These are phyloP conservation scores for Calameuta filiformis DNA, from an alignment of 2,888 invertebrate genomes.

Conservation along the genomic window DNA sequence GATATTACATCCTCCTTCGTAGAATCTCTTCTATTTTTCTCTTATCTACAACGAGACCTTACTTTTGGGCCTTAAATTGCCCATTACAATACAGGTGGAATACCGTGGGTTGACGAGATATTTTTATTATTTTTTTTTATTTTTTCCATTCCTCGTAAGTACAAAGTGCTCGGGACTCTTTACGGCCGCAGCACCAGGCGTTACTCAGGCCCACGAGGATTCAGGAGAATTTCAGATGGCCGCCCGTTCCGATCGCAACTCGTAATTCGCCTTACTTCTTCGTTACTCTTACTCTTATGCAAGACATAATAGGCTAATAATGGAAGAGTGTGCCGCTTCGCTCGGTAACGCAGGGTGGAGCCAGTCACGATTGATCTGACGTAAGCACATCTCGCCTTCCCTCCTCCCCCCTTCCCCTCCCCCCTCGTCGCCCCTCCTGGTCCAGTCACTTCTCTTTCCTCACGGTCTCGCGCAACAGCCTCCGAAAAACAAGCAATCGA, in stretches of 20 bases:
- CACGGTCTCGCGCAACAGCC: too few relatives aligned
- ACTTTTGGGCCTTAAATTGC: too few relatives aligned
- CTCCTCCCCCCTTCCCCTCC: conserved; percentile 25
- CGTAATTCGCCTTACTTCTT: conserved; percentile 56
- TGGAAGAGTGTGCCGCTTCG: conserved; percentile 46
- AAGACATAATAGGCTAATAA: conserved; percentile 64
- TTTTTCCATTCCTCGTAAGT: neutral
- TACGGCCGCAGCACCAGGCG: too few relatives aligned
- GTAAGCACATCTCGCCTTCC: conserved; percentile 59
- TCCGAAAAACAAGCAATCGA: too few relatives aligned
- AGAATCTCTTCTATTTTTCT: too few relatives aligned
- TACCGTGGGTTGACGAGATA: neutral
- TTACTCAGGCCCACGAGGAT: neutral
- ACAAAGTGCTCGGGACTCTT: neutral
- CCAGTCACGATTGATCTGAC: conserved; percentile 63
- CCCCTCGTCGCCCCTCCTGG: too few relatives aligned
- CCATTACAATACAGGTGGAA: neutral
- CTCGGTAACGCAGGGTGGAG: conserved; percentile 61
- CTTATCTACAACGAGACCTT: too few relatives aligned
- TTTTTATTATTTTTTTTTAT: conserved; percentile 4
- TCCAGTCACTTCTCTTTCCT: too few relatives aligned
- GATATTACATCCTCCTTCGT: too few relatives aligned
- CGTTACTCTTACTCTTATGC: conserved; percentile 61
- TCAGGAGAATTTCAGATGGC: neutral
- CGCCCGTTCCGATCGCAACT: conserved; percentile 28